These are phyloP conservation scores for Ferdinandea cuprea DNA, from an alignment of 2,888 invertebrate genomes.

Conservation along the genomic window DNA sequence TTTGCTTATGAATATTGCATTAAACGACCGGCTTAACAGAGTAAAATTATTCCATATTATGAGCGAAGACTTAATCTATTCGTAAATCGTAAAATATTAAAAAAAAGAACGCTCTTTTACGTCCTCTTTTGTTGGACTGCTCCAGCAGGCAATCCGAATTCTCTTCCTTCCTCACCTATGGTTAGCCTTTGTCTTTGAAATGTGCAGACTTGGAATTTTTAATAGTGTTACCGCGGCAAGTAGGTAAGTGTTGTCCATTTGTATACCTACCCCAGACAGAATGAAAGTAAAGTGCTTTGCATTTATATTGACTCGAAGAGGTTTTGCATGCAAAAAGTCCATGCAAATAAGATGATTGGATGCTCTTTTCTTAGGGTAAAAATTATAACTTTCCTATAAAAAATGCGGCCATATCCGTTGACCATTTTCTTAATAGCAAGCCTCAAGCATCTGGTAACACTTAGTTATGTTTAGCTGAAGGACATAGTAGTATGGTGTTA, in stretches of 20 bases:
- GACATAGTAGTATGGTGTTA: too few species aligned
- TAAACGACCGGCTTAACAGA: conserved; percentile 50
- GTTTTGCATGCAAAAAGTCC: conserved; percentile 40
- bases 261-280: conserved; percentile 12
- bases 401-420: too few species aligned
- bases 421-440: background rate
- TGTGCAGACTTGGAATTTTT: conserved; percentile 34
- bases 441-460: background rate
- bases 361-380: background rate
- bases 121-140: conserved; percentile 22
- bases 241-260: conserved; percentile 43
- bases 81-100: conserved; percentile 42
- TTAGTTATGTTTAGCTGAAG: background rate
- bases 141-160: conserved; percentile 35
- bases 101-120: conserved; percentile 7
- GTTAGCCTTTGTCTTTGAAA: conserved; percentile 56
- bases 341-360: conserved; percentile 58
- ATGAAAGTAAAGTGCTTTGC: conserved; percentile 56
- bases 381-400: background rate
- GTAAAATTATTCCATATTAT: conserved; percentile 63
- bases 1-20: conserved; percentile 66
- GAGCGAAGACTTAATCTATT: conserved; percentile 67
- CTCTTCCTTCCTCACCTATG: conserved; percentile 18
- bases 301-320: conserved; percentile 65
- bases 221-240: conserved; percentile 46